phyloP scores from a whole-genome alignment of 2,113 vertebrate species.

The Macaca fascicularis region T2T-MFA8v1.1 NC_088377.1:101894001-101894500 shows the following conservation, averaged over 20 bases:
- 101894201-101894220: background rate
- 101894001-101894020: constrained; percentile 18
- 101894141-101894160: background rate
- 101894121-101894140: background rate
- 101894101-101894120: background rate
- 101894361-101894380: background rate
- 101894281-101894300: background rate
- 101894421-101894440: background rate
- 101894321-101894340: background rate
- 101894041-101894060: background rate
- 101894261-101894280: background rate
- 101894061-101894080: background rate
- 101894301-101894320: background rate
- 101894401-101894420: background rate
- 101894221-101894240: background rate
- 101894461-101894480: background rate
- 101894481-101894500: background rate
- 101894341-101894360: background rate
- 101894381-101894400: background rate
- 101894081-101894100: background rate
- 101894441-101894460: background rate
- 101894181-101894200: background rate
- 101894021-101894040: background rate
- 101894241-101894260: background rate
- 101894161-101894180: background rate